Base-by-base conservation (phyloP, 1,140 invertebrate genomes). In the Gryon sp. region DNA sequence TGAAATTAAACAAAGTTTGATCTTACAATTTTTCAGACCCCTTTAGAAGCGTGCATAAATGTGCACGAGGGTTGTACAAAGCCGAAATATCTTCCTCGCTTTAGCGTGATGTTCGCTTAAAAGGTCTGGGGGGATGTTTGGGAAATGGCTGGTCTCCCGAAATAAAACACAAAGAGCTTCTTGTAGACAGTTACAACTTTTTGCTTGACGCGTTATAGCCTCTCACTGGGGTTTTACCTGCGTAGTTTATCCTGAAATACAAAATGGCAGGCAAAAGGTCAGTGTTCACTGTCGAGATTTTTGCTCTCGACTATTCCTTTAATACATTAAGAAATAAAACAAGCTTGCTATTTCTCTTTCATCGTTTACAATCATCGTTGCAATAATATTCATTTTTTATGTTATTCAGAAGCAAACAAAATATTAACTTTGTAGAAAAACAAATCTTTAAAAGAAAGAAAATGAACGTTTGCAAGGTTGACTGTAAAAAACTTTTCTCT, bases 251-350 rank as follows among this genome's bases (percentile, higher is more conserved):
- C 48, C 50, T 66, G 48, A 66, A 55, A 45, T 26, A 66, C 62
- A 66, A 66, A 66, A 66, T 66, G 62, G 62, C 62, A 66, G 62
- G 62, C 40, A 55, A 66, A n/a, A 66, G 62, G 62, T 66, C 62
- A 66, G 48, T 66, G 62, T 46, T 55, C 22, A 66, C n/a, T 46
- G 30, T 55, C 38, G 5, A 34, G 30, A 66, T 19, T 45, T 26
- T 52, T 63, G 9, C 43, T 48, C 5, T 7, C 7, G 7, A n/a
- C n/a, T 7, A 24, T 7, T 24, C 22, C 22, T 24, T 3, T 24
- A 24, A 3, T 24, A 24, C 22, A 24, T 24, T n/a, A n/a, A n/a
- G n/a, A n/a, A n/a, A n/a, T n/a, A n/a, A n/a, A n/a, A n/a, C n/a
- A n/a, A n/a, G n/a, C 28, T 30, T 30, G 2, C 28, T 30, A 30